Percentiles rank a stretch among this genome's conserved stretches.
These are phyloP conservation scores for Panulirus ornatus DNA, from an alignment of 1,140 invertebrate genomes.

Conservation along the genomic window DNA sequence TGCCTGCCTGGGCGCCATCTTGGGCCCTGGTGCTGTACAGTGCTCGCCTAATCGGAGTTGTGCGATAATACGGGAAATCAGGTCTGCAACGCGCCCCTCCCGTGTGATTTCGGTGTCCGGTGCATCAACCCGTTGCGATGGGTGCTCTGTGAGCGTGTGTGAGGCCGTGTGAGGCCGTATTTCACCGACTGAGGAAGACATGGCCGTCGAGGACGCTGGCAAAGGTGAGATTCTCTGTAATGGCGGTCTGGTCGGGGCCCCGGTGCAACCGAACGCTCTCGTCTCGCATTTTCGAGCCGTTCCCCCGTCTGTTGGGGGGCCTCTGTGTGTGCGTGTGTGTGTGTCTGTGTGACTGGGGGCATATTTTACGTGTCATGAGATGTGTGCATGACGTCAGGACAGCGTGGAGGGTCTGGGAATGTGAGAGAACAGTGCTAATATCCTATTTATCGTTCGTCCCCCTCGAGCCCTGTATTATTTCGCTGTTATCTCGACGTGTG, in stretches of 20 bases:
- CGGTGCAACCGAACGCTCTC: neutral
- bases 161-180: neutral
- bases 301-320: too few species aligned
- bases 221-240: slow-evolving; percentile 50
- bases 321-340: neutral
- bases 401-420: too few species aligned
- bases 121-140: slow-evolving; percentile 19
- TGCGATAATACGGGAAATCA: slow-evolving; percentile 56
- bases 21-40: slow-evolving; percentile 52
- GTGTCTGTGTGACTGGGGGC: neutral
- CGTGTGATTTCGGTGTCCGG: slow-evolving; percentile 36
- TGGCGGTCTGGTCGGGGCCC: slow-evolving; percentile 44
- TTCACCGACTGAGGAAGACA: neutral
- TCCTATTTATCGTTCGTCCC: too few species aligned
- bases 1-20: slow-evolving; percentile 61
- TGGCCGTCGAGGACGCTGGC: neutral
- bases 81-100: slow-evolving; percentile 1
- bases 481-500: too few species aligned
- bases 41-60: slow-evolving; percentile 47
- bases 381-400: neutral
- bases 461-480: too few species aligned
- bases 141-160: slow-evolving; percentile 6
- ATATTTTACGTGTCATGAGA: neutral
- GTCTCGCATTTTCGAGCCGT: neutral
- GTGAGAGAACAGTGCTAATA: too few species aligned